These are phyloP conservation scores for Gobionotothen gibberifrons DNA, from an alignment of 2,797 vertebrate genomes.

Conservation along the genomic window DNA sequence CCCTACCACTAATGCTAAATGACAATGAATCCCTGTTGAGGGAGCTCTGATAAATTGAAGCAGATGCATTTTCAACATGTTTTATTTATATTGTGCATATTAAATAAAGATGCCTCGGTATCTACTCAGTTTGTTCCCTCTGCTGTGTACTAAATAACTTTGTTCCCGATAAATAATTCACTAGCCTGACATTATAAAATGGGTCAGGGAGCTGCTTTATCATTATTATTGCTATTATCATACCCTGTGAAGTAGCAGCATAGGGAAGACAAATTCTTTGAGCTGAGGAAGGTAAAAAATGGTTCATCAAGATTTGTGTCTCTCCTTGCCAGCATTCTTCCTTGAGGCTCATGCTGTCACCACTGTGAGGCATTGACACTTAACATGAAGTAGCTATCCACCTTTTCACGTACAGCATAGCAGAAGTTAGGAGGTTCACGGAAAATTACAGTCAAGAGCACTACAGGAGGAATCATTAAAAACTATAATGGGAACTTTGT, in stretches of 20 bases:
- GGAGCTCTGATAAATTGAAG: constrained; percentile 81
- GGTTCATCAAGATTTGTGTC: constrained; percentile 56
- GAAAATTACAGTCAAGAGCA: constrained; percentile 51
- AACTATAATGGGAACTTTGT: constrained; percentile 64
- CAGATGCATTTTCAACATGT: constrained; percentile 81
- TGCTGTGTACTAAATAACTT: constrained; percentile 86
- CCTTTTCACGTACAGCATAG: constrained; percentile 32
- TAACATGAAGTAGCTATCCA: constrained; percentile 59
- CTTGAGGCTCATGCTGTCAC: constrained; percentile 50
- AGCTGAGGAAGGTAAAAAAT: constrained; percentile 44
- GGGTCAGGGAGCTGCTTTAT: constrained; percentile 81
- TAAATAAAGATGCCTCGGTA: constrained; percentile 82
- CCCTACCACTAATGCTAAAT: constrained; percentile 73
- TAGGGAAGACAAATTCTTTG: constrained; percentile 53
- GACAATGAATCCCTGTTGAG: constrained; percentile 75
- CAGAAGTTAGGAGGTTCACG: constrained; percentile 39
- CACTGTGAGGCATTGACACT: constrained; percentile 50
- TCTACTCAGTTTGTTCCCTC: constrained; percentile 79
- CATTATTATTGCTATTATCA: constrained; percentile 80
- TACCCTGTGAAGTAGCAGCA: constrained; percentile 63
- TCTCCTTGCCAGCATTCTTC: constrained; percentile 49
- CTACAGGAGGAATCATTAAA: constrained; percentile 47
- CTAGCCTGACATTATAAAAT: constrained; percentile 82
- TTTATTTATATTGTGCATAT: constrained; percentile 85
- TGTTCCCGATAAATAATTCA: constrained; percentile 86